phyloP scores from a whole-genome alignment of 2,797 vertebrate species.

The Agapornis canus region DNA sequence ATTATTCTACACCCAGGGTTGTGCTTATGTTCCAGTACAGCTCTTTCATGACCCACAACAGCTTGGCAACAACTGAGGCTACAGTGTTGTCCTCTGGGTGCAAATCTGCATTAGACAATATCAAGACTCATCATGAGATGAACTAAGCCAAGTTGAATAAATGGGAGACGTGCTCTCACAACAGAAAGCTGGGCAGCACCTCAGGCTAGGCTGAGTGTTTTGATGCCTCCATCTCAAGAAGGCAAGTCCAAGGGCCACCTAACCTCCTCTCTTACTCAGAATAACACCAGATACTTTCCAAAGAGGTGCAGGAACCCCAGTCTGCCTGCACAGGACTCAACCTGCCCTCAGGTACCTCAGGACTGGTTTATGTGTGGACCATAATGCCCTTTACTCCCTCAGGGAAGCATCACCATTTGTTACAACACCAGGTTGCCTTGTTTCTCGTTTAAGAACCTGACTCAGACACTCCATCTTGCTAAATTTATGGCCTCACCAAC shows the following conservation, averaged over 20 bases:
- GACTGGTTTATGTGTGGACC: not conserved
- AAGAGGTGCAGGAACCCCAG: not conserved
- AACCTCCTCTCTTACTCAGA: not conserved
- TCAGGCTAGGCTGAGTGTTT: not conserved
- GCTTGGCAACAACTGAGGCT: not conserved
- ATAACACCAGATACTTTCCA: not conserved
- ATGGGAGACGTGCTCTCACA: not conserved
- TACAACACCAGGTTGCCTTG: not conserved
- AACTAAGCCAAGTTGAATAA: not conserved
- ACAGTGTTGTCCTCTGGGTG: not conserved
- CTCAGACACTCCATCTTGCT: not conserved
- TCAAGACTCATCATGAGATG: slow-evolving; percentile 1
- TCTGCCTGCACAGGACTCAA: not conserved
- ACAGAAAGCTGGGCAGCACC: not conserved
- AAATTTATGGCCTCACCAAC: not conserved
- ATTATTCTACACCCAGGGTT: not conserved
- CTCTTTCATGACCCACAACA: not conserved
- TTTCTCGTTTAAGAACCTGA: not conserved
- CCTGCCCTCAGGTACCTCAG: not conserved
- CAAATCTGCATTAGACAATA: not conserved
- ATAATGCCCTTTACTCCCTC: not conserved
- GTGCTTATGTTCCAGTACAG: not conserved
- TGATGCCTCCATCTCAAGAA: fast-evolving
- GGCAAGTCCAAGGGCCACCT: not conserved
- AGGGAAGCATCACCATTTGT: not conserved